Evolutionary conservation across 2,113 vertebrate species (phyloP), one percentile per base, ranked within the genome.

Genomic region (Equus przewalskii): DNA sequence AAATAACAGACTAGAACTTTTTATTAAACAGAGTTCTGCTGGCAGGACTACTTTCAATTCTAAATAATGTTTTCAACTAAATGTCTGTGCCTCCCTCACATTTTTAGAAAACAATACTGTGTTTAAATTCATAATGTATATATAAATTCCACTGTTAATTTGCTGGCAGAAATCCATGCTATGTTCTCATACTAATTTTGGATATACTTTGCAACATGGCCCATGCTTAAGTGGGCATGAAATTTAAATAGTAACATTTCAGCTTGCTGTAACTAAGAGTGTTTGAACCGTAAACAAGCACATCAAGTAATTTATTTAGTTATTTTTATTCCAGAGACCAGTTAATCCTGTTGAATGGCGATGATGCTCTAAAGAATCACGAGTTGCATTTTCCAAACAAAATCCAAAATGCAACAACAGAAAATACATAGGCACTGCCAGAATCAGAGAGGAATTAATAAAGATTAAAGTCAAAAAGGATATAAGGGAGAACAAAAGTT

Each of bases 171-270:
- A 9, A 30, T 9, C 0, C 1, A 28, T 3, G 28, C 7, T 33
- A 7, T 76, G 19, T 54, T 18, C 21, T 69, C 6, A 33, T 3
- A 1, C 22, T 89, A 30, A 1, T 13, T 36, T 13, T 30, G 51
- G 51, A 41, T 11, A 6, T 28, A 24, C 2, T n/a, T 60, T 46
- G 6, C 7, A 3, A 11, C 24, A 2, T 0, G 36, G 12, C 2
- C 21, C 46, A 5, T 2, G 12, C 21, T 16, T 44, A 82, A 30
- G 51, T 11, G 54, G 58, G n/a, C n/a, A 13, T 44, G 65, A 65
- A 49, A 49, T 22, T 51, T 60, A 79, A 36, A 58, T 16, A 28
- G 60, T 19, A 41, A 36, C 36, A 14, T 65, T 79, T 92, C 28
- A 14, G 70, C 21, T 11, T 1, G 0, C 28, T n/a, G 36, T 10